phyloP scores from a whole-genome alignment of 2,113 vertebrate species.

The Odontophorus gujanensis region DNA sequence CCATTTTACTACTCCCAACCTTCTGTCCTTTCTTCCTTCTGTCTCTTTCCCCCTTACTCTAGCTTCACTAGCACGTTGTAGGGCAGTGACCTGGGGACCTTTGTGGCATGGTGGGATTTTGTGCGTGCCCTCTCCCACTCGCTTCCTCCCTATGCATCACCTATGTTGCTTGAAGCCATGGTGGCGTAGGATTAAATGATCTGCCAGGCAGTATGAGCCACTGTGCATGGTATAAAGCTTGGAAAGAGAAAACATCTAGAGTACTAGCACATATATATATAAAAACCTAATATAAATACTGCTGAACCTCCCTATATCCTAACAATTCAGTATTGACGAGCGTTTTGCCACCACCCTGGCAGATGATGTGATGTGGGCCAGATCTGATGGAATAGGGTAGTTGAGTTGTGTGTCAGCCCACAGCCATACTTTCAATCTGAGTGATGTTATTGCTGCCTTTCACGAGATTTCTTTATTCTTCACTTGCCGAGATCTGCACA shows the following conservation, averaged over 20 bases:
- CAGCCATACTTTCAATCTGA: not conserved
- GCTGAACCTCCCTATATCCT: not conserved
- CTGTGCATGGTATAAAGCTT: not conserved
- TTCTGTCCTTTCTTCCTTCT: not conserved
- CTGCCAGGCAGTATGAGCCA: not conserved
- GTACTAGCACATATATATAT: not conserved
- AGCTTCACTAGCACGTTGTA: too few species aligned
- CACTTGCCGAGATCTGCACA: not conserved
- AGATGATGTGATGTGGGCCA: not conserved
- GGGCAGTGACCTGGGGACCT: not conserved
- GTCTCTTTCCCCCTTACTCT: not conserved
- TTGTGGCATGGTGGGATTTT: not conserved
- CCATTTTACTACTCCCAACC: not conserved
- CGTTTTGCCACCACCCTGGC: not conserved
- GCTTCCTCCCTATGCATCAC: not conserved
- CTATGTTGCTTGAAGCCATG: fast-evolving
- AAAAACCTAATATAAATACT: not conserved
- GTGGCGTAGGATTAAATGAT: fast-evolving
- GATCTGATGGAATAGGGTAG: not conserved
- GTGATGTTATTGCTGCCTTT: not conserved
- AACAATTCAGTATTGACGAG: not conserved
- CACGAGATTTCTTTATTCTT: not conserved
- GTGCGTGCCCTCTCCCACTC: not conserved
- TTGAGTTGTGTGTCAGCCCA: not conserved
- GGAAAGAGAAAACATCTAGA: not conserved